Evolutionary conservation across 1,140 invertebrate genomes (phyloP), one percentile per base, ranked within the genome.

Genomic region (Glossosoma conforme): DNA sequence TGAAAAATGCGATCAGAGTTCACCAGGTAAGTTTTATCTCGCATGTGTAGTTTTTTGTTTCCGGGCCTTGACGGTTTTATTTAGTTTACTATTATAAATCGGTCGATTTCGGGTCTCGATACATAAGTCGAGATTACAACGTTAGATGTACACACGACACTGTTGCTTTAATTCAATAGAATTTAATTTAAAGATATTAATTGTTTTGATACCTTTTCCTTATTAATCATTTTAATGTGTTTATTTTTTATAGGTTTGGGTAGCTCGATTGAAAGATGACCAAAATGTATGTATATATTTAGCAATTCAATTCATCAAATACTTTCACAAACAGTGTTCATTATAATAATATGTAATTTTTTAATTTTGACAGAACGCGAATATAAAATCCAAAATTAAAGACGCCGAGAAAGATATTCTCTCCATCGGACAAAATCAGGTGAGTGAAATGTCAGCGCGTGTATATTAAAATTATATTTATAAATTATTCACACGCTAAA

Each of bases 1-100:
- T 84, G 64, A 81, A 78, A 76, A 77, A 77, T 65, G 81, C 80
- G 52, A 83, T 84, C 64, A 68, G 74, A 61, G 70, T 80, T 70
- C 82, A 84, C 74, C 81, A 83, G 79, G 82, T 82, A 70, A 76
- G 68, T 69, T 52, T 52, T 56, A 45, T 47, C 52, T 36, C 38
- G 45, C 45, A 13, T 24, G 10, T 14, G 30, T 18, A 51, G 20
- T 33, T 51, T n/a, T 42, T 50, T 37, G 33, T 53, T 35, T 41
- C 35, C 44, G 45, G 46, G 44, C 36, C 19, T 46, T 37, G 46
- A 35, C 24, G 37, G 41, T 44, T 52, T 50, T 33, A 57, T 58
- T 56, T 52, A 36, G 35, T 36, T 36, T 36, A 15, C 18, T n/a
- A n/a, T n/a, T n/a, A n/a, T n/a, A n/a, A n/a, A n/a, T n/a, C n/a